Conservation (phyloP, 2,797 vertebrate species). For the Sebastes diploproa region DNA sequence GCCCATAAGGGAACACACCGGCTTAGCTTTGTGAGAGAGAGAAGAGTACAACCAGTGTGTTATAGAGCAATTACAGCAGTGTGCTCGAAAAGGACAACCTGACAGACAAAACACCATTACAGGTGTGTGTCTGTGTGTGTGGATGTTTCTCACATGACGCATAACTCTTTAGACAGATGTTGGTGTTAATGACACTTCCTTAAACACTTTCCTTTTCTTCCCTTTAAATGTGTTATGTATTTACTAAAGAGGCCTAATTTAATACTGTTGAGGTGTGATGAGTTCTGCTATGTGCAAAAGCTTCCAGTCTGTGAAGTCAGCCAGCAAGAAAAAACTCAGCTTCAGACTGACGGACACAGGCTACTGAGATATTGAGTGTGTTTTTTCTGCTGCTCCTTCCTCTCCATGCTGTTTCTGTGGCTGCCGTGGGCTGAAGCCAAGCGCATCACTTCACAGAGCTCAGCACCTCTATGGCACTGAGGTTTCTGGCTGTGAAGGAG, state of each 20-base stretch:
- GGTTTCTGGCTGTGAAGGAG: conserved; percentile 18
- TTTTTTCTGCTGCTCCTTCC: conserved; percentile 34
- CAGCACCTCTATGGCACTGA: conserved; percentile 5
- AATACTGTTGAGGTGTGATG: background rate
- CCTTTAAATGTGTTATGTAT: background rate
- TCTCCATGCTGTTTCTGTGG: conserved; percentile 26
- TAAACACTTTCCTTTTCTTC: background rate
- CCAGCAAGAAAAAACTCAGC: background rate
- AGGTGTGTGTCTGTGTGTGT: conserved; percentile 8
- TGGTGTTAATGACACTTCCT: background rate
- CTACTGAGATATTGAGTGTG: conserved; percentile 34
- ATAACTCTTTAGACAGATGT: background rate
- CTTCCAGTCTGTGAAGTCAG: background rate
- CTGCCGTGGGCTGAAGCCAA: conserved; percentile 25
- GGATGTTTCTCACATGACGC: background rate
- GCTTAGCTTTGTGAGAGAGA: conserved; percentile 14
- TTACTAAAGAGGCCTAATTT: background rate
- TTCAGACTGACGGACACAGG: conserved; percentile 26
- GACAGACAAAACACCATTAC: conserved; percentile 6
- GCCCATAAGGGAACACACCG: conserved; percentile 10
- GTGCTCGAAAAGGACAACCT: background rate
- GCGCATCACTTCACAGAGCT: conserved; percentile 36
- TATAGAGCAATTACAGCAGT: conserved; percentile 13
- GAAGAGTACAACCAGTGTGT: background rate
- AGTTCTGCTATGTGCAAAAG: background rate